Percentiles rank a stretch among this genome's conserved stretches.
These are phyloP conservation scores for Nemoura dubitans DNA, from an alignment of 2,888 invertebrate species.

Conservation along the genomic window DNA sequence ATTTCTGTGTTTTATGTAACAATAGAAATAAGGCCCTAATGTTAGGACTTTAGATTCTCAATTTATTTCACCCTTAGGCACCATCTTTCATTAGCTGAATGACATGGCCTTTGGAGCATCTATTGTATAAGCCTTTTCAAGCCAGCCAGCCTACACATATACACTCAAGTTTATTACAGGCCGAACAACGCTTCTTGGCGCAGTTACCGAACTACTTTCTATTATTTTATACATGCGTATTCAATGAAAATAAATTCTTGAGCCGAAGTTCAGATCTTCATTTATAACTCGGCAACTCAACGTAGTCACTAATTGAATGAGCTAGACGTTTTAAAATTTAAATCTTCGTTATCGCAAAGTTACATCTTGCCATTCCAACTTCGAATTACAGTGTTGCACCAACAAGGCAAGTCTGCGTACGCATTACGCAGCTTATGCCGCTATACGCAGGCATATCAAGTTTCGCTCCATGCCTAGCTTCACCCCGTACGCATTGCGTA, in stretches of 20 bases:
- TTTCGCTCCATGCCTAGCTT: background rate
- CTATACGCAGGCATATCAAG: background rate
- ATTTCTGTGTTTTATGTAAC: constrained; percentile 14
- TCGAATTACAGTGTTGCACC: background rate
- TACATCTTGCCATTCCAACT: background rate
- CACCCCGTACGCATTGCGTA: background rate
- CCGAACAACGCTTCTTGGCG: background rate
- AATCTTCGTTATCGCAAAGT: background rate
- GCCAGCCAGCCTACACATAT: background rate
- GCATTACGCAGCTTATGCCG: background rate
- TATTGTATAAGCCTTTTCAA: background rate
- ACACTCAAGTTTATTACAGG: background rate
- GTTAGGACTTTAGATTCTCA: background rate
- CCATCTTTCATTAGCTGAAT: constrained; percentile 39
- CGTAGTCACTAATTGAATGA: background rate
- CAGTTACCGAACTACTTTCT: background rate
- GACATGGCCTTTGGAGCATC: constrained; percentile 27
- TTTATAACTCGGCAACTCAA: background rate
- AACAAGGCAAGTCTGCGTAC: background rate
- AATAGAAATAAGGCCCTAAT: background rate
- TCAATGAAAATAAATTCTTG: background rate
- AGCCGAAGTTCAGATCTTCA: background rate
- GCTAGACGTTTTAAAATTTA: background rate
- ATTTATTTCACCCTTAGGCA: constrained; percentile 35
- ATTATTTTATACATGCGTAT: background rate